Conservation (phyloP, 2,113 vertebrate species). For the Excalfactoria chinensis region DNA sequence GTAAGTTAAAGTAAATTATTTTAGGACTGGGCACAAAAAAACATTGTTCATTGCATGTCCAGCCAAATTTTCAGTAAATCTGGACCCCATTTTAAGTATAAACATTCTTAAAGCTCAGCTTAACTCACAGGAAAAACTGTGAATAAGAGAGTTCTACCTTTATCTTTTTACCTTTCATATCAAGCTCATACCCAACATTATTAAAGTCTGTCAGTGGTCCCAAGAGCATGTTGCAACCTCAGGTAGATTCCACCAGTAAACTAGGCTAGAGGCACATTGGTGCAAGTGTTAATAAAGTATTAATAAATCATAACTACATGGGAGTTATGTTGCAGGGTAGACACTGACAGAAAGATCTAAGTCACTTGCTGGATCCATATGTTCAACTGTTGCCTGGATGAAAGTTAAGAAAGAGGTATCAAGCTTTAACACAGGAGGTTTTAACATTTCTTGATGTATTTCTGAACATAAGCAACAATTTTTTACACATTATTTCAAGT, state of each 20-base stretch:
- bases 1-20: background rate
- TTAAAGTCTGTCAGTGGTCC: background rate
- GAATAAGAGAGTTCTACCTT: background rate
- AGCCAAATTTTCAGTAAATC: background rate
- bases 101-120: background rate
- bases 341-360: background rate
- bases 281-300: conserved; percentile 56
- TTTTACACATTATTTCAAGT: background rate
- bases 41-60: background rate
- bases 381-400: conserved; percentile 25
- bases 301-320: conserved; percentile 25
- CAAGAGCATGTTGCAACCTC: background rate
- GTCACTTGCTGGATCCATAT: background rate
- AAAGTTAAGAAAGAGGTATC: background rate
- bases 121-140: background rate
- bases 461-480: background rate
- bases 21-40: background rate
- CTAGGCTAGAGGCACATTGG: background rate
- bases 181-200: background rate
- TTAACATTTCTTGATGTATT: background rate
- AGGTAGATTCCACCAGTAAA: background rate
- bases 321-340: conserved; percentile 25
- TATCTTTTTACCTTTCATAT: background rate
- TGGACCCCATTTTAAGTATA: background rate
- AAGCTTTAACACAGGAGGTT: background rate